A percentile compares a stretch with the other conserved stretches of the same genome.
These are phyloP conservation scores for Chlorospingus flavigularis DNA, from an alignment of 2,797 vertebrate genomes.

Conservation along the genomic window DNA sequence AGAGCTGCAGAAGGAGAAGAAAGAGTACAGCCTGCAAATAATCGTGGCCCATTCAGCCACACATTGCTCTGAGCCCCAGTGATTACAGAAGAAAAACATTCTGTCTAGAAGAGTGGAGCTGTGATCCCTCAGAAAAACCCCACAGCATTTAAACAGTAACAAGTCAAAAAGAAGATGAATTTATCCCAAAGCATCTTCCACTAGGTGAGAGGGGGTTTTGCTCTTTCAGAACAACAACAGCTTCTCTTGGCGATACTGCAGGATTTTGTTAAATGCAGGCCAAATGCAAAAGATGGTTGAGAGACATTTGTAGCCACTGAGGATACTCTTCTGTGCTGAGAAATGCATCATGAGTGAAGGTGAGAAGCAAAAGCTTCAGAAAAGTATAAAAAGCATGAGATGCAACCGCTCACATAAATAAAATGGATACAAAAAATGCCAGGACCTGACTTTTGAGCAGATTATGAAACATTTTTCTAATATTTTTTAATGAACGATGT, in stretches of 20 bases:
- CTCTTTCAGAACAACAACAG: not conserved
- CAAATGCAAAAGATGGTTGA: not conserved
- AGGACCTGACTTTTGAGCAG: not conserved
- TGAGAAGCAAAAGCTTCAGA: not conserved
- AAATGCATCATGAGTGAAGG: not conserved
- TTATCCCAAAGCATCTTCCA: not conserved
- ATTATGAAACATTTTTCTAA: not conserved
- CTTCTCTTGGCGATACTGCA: not conserved
- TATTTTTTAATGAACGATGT: not conserved
- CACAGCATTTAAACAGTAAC: not conserved
- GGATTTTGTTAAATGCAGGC: not conserved
- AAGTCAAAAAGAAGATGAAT: not conserved
- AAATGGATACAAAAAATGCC: not conserved
- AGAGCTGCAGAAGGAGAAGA: not conserved
- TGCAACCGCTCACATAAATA: not conserved
- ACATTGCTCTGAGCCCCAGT: not conserved
- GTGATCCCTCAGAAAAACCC: not conserved
- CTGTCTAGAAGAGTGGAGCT: not conserved
- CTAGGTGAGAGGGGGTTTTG: not conserved
- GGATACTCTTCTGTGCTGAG: not conserved
- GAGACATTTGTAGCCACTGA: not conserved
- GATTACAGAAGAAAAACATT: not conserved
- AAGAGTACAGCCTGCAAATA: not conserved
- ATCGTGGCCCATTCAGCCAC: not conserved
- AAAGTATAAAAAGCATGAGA: not conserved